phyloP scores from a whole-genome alignment of 2,113 vertebrate genomes.

The Anguilla japonica region DNA sequence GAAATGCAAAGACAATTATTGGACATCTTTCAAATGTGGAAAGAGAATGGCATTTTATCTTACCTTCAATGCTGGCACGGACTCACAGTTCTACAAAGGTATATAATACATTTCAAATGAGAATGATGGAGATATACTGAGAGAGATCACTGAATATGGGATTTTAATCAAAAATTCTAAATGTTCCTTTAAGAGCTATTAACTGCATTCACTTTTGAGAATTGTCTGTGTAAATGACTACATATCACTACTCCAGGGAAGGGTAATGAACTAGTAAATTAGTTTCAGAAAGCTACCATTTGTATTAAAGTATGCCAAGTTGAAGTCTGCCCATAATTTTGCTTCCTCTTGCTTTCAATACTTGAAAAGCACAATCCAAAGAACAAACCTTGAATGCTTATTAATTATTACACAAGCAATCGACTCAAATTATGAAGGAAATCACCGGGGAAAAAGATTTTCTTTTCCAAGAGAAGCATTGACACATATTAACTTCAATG shows the following conservation, averaged over 20 bases:
- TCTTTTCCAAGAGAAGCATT: neutral
- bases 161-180: slow-evolving; percentile 9
- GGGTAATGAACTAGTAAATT: slow-evolving; percentile 28
- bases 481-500: no score
- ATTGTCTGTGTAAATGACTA: slow-evolving; percentile 15
- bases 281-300: slow-evolving; percentile 8
- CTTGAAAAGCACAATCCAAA: neutral
- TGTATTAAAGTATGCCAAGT: slow-evolving; percentile 17
- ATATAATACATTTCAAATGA: neutral
- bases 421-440: neutral
- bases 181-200: neutral
- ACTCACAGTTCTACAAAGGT: neutral
- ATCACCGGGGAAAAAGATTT: neutral
- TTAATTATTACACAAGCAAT: neutral
- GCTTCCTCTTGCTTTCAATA: neutral
- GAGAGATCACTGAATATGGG: neutral
- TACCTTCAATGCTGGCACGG: neutral
- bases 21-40: neutral
- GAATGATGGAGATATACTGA: neutral
- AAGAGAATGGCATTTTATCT: neutral
- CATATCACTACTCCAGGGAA: slow-evolving; percentile 17
- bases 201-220: slow-evolving; percentile 2
- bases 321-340: neutral
- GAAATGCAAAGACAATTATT: neutral
- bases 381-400: neutral